Percentiles rank a stretch among this genome's conserved stretches.
phyloP scores from a whole-genome alignment of 2,888 invertebrate genomes.

The Ophion obscuratus region DNA sequence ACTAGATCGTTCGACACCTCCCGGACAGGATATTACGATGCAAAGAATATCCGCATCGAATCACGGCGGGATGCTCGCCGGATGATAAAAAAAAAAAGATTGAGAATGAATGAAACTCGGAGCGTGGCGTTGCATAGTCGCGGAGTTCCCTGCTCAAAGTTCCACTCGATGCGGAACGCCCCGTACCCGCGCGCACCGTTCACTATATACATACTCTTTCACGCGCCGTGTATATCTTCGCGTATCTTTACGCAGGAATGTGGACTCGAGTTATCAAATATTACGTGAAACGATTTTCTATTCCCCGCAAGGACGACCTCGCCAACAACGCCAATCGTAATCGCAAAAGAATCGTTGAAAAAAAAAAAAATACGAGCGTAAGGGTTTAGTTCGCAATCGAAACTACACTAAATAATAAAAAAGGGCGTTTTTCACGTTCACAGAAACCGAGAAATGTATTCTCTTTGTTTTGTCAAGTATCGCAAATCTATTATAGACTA shows the following conservation, averaged over 20 bases:
- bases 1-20: background rate
- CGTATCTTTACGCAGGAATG: slow-evolving; percentile 13
- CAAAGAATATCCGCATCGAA: background rate
- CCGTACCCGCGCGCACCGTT: background rate
- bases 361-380: background rate
- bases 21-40: background rate
- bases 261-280: slow-evolving; percentile 10
- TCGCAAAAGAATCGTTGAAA: background rate
- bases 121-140: background rate
- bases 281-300: slow-evolving; percentile 8
- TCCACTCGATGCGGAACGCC: background rate
- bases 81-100: slow-evolving; percentile 9
- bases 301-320: background rate
- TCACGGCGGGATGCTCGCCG: background rate
- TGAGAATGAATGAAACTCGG: background rate
- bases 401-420: background rate
- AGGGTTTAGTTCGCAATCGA: background rate
- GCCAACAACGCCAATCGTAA: background rate
- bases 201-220: background rate
- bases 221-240: background rate
- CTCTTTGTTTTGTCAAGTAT: too few relatives aligned
- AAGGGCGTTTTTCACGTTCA: background rate
- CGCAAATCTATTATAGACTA: too few relatives aligned
- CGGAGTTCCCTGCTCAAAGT: background rate
- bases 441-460: too few relatives aligned